Evolutionary conservation across 2,888 invertebrate species (phyloP), one percentile per base, ranked within the genome.

Genomic region (Chaitophorus viminalis): DNA sequence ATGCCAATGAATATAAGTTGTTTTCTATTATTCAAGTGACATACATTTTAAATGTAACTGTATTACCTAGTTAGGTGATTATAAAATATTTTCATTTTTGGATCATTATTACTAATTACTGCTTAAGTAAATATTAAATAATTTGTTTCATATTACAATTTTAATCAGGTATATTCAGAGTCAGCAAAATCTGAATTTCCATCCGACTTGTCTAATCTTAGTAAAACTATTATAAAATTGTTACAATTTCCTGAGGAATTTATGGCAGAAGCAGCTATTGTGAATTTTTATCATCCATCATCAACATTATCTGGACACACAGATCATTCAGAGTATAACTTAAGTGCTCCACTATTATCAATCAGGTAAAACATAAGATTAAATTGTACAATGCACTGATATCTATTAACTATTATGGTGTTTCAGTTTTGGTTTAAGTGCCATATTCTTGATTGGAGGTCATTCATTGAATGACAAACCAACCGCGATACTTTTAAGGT

Each of bases 241-340:
- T 91, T 95, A 36, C 94, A 94, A 4, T 94, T 93, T 90, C 79
- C 89, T 21, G 89, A 90, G 0, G 91, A 93, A 82, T 97, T 95
- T 91, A 92, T 91, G 88, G 95, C 98, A 0, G 95, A 99, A 92
- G 99, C 99, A 29, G 98, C 97, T 0, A 99, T 99, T 90, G 94
- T 99, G 0, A 99, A 99, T 92, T 99, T 96, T 91, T 99, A 99
- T 91, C 96, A 97, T 90, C 94, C 96, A 93, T 96, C 97, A 90
- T 97, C 98, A 0, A 97, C 97, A 3, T 92, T 99, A 65, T 96
- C 97, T 2, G 97, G 97, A 0, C 99, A 99, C 91, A 97, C 96
- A 0, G 99, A 99, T 92, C 96, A 96, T 91, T 99, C 99, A 0
- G 99, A 99, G 92, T 92, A 94, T 1, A 95, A 97, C 92, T 92